Percentiles rank a stretch among this genome's conserved stretches.
Conservation (phyloP, 2,113 vertebrate genomes). For the Ceuthmochares aereus region DNA sequence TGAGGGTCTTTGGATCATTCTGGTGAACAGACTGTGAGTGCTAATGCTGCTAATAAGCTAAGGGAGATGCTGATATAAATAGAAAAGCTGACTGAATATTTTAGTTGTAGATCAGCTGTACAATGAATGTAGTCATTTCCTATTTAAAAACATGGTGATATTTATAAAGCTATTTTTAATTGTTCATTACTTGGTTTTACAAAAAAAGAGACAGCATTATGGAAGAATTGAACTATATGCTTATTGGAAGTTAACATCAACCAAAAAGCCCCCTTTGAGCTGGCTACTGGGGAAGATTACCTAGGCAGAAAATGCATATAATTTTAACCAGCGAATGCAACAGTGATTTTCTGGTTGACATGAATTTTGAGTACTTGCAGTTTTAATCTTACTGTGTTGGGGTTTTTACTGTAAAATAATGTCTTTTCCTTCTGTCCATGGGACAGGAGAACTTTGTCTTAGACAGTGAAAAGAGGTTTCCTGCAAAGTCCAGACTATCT, state of each 20-base stretch:
- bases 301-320: background rate
- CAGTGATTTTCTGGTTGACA: background rate
- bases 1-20: background rate
- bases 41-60: constrained; percentile 13
- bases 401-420: background rate
- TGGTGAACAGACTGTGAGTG: background rate
- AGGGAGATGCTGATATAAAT: constrained; percentile 13
- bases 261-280: background rate
- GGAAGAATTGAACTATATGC: background rate
- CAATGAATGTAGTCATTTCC: constrained; percentile 16
- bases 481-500: background rate
- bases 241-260: background rate
- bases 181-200: background rate
- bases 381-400: background rate
- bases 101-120: background rate
- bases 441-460: background rate
- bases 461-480: background rate
- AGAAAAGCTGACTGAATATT: constrained; percentile 6
- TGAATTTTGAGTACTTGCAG: background rate
- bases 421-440: background rate
- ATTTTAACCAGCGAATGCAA: background rate
- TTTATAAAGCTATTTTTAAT: constrained; percentile 37
- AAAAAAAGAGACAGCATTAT: background rate
- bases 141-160: background rate
- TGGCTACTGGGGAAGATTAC: background rate